These are phyloP conservation scores for Xestia xanthographa DNA, from an alignment of 2,888 invertebrate genomes.

Conservation along the genomic window DNA sequence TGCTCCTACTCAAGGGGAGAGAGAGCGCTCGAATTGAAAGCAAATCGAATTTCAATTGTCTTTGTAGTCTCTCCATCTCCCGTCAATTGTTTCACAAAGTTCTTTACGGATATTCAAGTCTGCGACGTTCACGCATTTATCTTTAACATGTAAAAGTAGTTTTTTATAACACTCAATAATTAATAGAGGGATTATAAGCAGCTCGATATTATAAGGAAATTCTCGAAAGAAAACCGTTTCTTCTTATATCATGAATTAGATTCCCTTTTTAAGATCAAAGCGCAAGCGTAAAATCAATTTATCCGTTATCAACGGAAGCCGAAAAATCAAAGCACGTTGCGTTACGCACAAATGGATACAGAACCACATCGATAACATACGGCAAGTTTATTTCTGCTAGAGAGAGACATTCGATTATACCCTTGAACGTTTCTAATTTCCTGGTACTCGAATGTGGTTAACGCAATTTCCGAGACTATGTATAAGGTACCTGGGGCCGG, in stretches of 20 bases:
- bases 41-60: constrained; percentile 69
- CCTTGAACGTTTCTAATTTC: constrained; percentile 90
- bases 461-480: constrained; percentile 89
- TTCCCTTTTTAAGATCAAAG: constrained; percentile 41
- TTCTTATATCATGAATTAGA: constrained; percentile 25
- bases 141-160: constrained; percentile 44
- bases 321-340: constrained; percentile 68
- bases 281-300: constrained; percentile 60
- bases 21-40: constrained; percentile 64
- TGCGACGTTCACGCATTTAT: constrained; percentile 51
- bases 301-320: constrained; percentile 56
- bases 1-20: constrained; percentile 62
- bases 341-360: constrained; percentile 68
- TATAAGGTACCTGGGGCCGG: constrained; percentile 84
- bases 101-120: constrained; percentile 54
- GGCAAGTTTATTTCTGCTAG: constrained; percentile 82
- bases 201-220: background rate
- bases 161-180: constrained; percentile 34
- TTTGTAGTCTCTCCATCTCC: constrained; percentile 61
- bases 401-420: constrained; percentile 88
- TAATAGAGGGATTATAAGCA: constrained; percentile 34
- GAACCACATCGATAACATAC: constrained; percentile 76
- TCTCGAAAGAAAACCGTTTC: constrained; percentile 8
- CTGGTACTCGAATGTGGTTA: constrained; percentile 89
- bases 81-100: constrained; percentile 64